Base-by-base conservation (phyloP, 1,140 invertebrate genomes). In the Augochlora pura region DNA sequence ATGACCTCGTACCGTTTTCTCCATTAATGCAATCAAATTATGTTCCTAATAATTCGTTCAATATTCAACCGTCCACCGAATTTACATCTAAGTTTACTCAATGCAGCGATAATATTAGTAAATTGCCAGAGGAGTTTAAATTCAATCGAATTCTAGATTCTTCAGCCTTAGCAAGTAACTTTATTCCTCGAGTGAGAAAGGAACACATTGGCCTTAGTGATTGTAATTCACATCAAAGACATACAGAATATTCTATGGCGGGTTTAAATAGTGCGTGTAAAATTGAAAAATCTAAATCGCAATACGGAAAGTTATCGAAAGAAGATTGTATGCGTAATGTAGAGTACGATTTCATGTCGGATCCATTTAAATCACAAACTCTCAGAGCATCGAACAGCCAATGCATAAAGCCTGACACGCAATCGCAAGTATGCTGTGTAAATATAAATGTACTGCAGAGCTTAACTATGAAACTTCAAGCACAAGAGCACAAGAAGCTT, bases 401-500 rank as follows among this genome's bases (percentile, higher is more conserved):
- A 0, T 81, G 82, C n/a, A 14, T 80, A 9, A 63, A 64, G n/a
- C 88, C 76, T 59, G 78, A 84, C 71, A 76, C 81, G 8, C 86
- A 87, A 54, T 80, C 81, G 18, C 66, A 82, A 23, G 82, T 88
- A 63, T 89, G 82, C 72, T 89, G 88, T 66, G 87, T 93, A 9
- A 90, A 93, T 69, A 57, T 93, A 8, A 89, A 87, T 81, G 88
- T 93, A 25, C 84, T 94, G 38, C 93, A 94, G 63, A 90, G 89
- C 59, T 86, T 95, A 27, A 94, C 92, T 79, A 83, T 88, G 18
- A 92, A 92, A 81, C 86, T 94, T 46, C 92, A 94, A 54, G 88
- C 92, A 63, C 94, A 94, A 80, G 95, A 96, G 79, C 92, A 94
- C 64, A 94, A 94, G 62, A 95, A 95, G 85, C 93, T 94, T 63